Evolutionary conservation across 2,797 vertebrate genomes (phyloP).

Genomic region (Ispidina lecontei): DNA sequence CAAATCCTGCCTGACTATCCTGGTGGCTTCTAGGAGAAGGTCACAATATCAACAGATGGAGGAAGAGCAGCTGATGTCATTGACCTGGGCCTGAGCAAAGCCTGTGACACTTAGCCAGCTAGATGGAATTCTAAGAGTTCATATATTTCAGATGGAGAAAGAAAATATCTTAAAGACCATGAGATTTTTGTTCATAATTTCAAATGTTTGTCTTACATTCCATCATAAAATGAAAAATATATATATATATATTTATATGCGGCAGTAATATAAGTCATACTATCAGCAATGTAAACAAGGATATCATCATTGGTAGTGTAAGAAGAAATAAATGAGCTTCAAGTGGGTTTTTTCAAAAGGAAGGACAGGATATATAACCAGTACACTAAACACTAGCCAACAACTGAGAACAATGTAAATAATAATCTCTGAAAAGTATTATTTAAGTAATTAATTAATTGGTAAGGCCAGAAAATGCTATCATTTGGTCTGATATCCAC

Average conservation of each 20-base stretch:
- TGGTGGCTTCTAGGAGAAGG: no score
- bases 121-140: background rate
- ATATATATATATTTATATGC: no score
- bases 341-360: background rate
- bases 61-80: no score
- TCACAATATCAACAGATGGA: no score
- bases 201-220: background rate
- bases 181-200: background rate
- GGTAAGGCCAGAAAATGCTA: background rate
- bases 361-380: background rate
- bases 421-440: background rate
- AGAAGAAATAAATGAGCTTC: background rate
- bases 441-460: background rate
- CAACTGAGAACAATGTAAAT: background rate
- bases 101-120: background rate
- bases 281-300: background rate
- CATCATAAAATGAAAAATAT: background rate
- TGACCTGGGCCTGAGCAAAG: no score
- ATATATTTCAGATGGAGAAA: background rate
- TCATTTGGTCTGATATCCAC: background rate
- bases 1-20: no score
- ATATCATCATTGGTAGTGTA: background rate
- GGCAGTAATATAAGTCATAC: accelerated
- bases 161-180: background rate
- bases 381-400: background rate